phyloP scores from a whole-genome alignment of 2,888 invertebrate species.

The Matsumyia berberina region DNA sequence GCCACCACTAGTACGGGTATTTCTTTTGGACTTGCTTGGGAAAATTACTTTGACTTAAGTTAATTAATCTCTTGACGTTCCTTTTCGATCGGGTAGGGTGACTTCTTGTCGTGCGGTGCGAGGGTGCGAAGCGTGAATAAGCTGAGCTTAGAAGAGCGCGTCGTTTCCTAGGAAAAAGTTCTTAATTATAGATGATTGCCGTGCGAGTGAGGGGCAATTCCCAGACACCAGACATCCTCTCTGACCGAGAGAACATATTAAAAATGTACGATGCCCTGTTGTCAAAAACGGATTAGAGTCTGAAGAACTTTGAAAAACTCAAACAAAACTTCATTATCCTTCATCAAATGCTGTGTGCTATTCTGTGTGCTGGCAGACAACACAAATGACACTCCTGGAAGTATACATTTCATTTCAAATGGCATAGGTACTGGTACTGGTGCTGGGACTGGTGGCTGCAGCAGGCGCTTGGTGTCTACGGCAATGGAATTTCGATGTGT shows the following conservation, averaged over 20 bases:
- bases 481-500: constrained; percentile 55
- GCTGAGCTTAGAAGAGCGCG: constrained; percentile 65
- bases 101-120: background rate
- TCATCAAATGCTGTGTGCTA: constrained; percentile 60
- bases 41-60: constrained; percentile 83
- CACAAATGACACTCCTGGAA: constrained; percentile 61
- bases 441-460: too few relatives aligned
- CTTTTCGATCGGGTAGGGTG: constrained; percentile 31
- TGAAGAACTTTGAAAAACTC: constrained; percentile 71
- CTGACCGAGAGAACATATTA: constrained; percentile 50
- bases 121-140: constrained; percentile 67
- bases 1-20: constrained; percentile 51
- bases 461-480: constrained; percentile 35
- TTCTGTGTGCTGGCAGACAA: constrained; percentile 31
- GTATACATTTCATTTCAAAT: constrained; percentile 59
- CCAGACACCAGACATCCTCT: constrained; percentile 40
- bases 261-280: constrained; percentile 50
- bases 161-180: constrained; percentile 33
- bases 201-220: background rate
- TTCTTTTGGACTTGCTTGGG: constrained; percentile 69
- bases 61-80: constrained; percentile 82
- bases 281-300: constrained; percentile 57
- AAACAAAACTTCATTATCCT: constrained; percentile 75
- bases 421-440: constrained; percentile 25
- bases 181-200: constrained; percentile 66